These are phyloP conservation scores for Trichopoda pennipes DNA, from an alignment of 2,888 invertebrate species.

Conservation along the genomic window DNA sequence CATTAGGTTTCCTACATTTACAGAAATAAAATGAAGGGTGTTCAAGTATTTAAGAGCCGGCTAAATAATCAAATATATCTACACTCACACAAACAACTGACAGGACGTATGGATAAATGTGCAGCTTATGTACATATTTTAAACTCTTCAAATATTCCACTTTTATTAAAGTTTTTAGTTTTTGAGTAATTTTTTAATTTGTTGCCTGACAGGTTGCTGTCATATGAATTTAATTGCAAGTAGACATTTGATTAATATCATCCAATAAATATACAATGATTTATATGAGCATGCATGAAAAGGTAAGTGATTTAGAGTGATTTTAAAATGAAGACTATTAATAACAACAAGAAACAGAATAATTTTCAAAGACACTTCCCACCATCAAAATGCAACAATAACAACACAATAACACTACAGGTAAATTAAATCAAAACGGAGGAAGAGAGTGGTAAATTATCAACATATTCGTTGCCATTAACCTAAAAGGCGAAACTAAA, in stretches of 20 bases:
- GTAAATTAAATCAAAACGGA: conserved; percentile 30
- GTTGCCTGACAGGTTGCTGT: conserved; percentile 68
- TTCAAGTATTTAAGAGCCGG: not conserved
- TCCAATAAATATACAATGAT: conserved; percentile 65
- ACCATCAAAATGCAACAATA: conserved; percentile 24
- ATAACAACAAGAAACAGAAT: conserved; percentile 44
- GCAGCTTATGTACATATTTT: not conserved
- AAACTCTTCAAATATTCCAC: conserved; percentile 7
- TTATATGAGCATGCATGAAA: conserved; percentile 62
- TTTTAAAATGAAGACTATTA: conserved; percentile 56
- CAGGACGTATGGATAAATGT: not conserved
- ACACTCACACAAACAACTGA: not conserved
- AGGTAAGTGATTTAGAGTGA: conserved; percentile 64
- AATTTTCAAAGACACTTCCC: conserved; percentile 56
- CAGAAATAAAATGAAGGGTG: not conserved
- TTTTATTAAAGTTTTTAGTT: conserved; percentile 35
- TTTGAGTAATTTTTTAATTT: conserved; percentile 69
- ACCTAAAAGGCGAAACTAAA: conserved; percentile 37
- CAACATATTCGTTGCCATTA: conserved; percentile 4
- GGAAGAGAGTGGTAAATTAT: not conserved
- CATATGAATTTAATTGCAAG: conserved; percentile 68
- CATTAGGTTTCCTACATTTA: too few species aligned
- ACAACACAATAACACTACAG: conserved; percentile 1
- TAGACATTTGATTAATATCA: conserved; percentile 67
- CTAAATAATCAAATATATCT: too few species aligned